Percentiles rank a stretch among this genome's conserved stretches.
Conservation (phyloP, 2,888 invertebrate species). For the Ommatoiulus sabulosus region DNA sequence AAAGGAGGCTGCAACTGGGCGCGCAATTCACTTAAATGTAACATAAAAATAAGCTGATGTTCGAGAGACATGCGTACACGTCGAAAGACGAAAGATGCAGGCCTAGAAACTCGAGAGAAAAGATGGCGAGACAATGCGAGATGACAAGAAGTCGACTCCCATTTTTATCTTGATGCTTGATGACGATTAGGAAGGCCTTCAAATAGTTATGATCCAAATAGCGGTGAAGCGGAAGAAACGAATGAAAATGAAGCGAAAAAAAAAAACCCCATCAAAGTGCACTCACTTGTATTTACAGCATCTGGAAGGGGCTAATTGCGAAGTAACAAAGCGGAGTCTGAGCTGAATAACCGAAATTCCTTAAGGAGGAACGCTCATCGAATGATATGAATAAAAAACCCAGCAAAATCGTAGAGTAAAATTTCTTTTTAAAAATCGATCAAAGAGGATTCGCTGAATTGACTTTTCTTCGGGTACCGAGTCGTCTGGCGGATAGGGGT, state of each 20-base stretch:
- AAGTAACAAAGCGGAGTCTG: conserved; percentile 31
- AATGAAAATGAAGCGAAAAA: background rate
- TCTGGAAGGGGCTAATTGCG: background rate
- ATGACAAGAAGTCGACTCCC: conserved; percentile 31
- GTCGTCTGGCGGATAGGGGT: too few relatives aligned
- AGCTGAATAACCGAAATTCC: background rate
- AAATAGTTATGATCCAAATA: conserved; percentile 40
- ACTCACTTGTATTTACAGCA: conserved; percentile 40
- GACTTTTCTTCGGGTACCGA: too few relatives aligned
- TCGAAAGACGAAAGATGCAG: background rate
- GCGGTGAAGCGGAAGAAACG: conserved; percentile 9
- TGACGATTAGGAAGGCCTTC: conserved; percentile 35
- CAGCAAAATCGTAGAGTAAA: too few relatives aligned
- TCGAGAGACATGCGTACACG: background rate
- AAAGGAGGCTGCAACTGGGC: background rate
- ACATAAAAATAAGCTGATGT: background rate
- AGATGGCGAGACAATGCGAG: background rate
- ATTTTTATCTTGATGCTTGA: conserved; percentile 4
- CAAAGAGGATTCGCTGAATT: too few relatives aligned
- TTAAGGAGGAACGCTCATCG: background rate
- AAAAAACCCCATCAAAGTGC: background rate
- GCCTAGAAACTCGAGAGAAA: background rate
- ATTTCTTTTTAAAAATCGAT: too few relatives aligned
- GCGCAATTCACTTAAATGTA: conserved; percentile 1
- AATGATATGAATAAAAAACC: background rate